These are phyloP conservation scores for Notiomystis cincta DNA, from an alignment of 2,113 vertebrate species.

Conservation along the genomic window DNA sequence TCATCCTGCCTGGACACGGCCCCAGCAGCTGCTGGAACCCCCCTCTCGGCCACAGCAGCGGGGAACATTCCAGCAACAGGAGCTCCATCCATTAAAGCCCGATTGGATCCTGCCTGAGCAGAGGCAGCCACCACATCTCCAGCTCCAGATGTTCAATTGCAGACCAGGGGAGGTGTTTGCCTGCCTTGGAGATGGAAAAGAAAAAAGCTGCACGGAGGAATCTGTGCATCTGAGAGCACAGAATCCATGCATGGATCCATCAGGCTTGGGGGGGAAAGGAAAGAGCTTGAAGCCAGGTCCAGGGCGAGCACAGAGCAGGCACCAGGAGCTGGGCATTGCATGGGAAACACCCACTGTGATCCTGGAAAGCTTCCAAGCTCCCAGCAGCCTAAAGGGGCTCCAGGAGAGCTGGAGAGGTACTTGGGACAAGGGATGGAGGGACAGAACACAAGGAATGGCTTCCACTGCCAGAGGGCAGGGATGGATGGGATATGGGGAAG, in stretches of 20 bases:
- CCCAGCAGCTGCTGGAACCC: not conserved
- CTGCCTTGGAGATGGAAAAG: not conserved
- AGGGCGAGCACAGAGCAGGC: fast-evolving
- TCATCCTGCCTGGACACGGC: not conserved
- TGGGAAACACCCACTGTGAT: not conserved
- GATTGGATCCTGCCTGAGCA: not conserved
- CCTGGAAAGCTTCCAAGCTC: not conserved
- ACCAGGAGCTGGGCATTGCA: not conserved
- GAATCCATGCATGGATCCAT: fast-evolving
- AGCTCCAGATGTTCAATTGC: not conserved
- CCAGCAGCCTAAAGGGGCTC: not conserved
- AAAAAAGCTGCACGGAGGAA: not conserved
- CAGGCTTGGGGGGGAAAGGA: not conserved
- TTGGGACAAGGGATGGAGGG: not conserved
- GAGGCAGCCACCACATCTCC: not conserved
- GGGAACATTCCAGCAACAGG: not conserved
- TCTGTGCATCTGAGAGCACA: not conserved
- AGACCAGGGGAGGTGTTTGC: not conserved
- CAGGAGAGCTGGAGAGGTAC: not conserved
- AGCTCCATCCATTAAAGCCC: not conserved
- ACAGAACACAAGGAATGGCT: not conserved
- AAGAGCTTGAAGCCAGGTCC: not conserved
- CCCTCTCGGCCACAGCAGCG: fast-evolving
- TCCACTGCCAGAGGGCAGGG: not conserved
- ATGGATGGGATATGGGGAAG: fast-evolving